phyloP scores from a whole-genome alignment of 53 echinoderm and acorn worm genomes.

The Holothuria scabra region DNA sequence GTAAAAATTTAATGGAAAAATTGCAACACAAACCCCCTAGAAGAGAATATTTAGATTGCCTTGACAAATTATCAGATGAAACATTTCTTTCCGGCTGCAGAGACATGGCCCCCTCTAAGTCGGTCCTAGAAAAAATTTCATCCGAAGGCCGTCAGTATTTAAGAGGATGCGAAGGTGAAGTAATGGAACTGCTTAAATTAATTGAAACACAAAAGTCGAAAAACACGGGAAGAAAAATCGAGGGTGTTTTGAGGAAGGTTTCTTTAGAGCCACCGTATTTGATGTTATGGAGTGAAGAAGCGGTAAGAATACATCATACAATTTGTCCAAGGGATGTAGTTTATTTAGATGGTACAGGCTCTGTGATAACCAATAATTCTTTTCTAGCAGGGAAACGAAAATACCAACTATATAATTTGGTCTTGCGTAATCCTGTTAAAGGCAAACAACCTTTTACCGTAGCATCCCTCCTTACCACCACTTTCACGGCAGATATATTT shows the following conservation, averaged over 20 bases:
- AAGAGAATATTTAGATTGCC: conserved; percentile 10
- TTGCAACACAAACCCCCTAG: conserved; percentile 26
- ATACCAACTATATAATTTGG: conserved; percentile 13
- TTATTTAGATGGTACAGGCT: conserved; percentile 30
- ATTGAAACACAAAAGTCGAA: too few species aligned
- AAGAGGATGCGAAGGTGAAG: neutral
- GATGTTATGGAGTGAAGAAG: conserved; percentile 26
- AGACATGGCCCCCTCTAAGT: neutral
- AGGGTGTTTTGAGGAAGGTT: neutral
- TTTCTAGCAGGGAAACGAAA: conserved; percentile 2
- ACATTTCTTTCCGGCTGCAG: neutral
- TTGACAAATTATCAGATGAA: neutral
- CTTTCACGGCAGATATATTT: conserved; percentile 6
- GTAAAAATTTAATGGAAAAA: neutral
- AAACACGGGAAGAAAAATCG: too few species aligned
- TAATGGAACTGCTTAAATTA: neutral
- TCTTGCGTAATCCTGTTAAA: conserved; percentile 1
- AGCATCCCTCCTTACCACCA: neutral
- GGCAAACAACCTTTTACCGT: conserved; percentile 19
- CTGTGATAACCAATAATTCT: neutral
- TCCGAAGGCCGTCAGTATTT: neutral
- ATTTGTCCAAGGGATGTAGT: conserved; percentile 21
- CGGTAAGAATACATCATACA: conserved; percentile 2
- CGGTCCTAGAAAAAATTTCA: conserved; percentile 6
- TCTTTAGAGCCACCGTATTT: neutral